Evolutionary conservation across 2,888 invertebrate species (phyloP), one percentile per base, ranked within the genome.

Genomic region (Ormyrus nitidulus): DNA sequence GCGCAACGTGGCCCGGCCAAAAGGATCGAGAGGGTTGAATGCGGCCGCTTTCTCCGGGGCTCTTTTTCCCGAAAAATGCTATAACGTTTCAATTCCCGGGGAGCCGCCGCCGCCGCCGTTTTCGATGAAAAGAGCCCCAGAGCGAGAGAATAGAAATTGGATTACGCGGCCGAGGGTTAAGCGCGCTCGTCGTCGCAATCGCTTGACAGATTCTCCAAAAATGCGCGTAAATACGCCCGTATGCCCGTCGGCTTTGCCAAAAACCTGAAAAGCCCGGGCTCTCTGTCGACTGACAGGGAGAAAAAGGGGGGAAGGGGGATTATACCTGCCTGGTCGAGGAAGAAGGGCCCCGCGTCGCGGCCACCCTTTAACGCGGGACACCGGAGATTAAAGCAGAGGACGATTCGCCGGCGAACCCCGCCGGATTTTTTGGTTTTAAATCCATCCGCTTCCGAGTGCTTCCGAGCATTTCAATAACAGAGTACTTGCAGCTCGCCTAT

Each of bases 211-310:
- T 88, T 88, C 86, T 87, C 84, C 83, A 85, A 87, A 88, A 89
- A 88, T 86, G 86, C 84, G 82, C 84, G 86, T 89, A 89, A 90
- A 90, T 89, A 89, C 85, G 84, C 89, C 90, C 90, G 89, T 90
- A 90, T 90, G 88, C 82, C 84, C 81, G 70, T 9, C 58, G 81
- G 81, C 83, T 86, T 84, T 84, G 84, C 65, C 77, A 74, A 66
- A 83, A 86, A 87, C 83, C 85, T 86, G 85, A 86, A 87, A 86
- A 85, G 81, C 83, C 83, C 82, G 71, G 68, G 84, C 83, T 74
- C 19, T 81, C 82, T 83, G 83, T 19, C 65, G 79, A 75, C 82
- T 86, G 87, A 85, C 85, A 59, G 49, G 53, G 54, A 46, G 65
- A 85, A 84, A 85, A n/a, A 7, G 0, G 49, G 6, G 19, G 19